Evolutionary conservation across 2,797 vertebrate genomes (phyloP), one percentile per base, ranked within the genome.

Genomic region (Molossus alvarezi): DNA sequence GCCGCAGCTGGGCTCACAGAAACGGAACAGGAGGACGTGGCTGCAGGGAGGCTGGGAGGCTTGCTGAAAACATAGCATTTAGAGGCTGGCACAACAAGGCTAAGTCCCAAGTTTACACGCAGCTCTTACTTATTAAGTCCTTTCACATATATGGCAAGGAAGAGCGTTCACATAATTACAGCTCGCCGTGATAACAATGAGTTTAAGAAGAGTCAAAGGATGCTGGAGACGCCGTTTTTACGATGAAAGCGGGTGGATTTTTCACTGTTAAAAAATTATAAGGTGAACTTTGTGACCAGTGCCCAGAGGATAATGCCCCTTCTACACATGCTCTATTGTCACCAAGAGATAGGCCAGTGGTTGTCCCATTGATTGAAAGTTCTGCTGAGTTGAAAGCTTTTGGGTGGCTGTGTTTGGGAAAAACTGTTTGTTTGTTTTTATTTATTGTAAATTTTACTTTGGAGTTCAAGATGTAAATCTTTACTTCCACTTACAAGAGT

Each of bases 381-480:
- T 81, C 33, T 45, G 4, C 51, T 72, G 65, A 57, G 21, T 55
- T 76, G 21, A 57, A 75, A 20, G 33, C 14, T 53, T 41, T 71
- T 41, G 51, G 20, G 20, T 60, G 29, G 21, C 14, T 51, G 3
- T 13, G 60, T 20, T 33, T 71, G 23, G 45, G 27, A 85, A 72
- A 64, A 86, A 58, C 27, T 73, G 2, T 29, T 76, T 33, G 2
- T 4, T 55, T 27, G 37, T 45, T 45, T 51, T 57, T 51, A 8
- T 48, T 82, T 77, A 37, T 15, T 72, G n/a, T 77, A 91, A 80
- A 41, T 82, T 93, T 86, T 94, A 33, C 14, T 91, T 77, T 60
- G 7, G 9, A 62, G 20, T 77, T 41, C 41, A 71, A 83, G 55
- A 79, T 84, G 60, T 25, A 91, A 62, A 77, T 37, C 8, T 85